Evolutionary conservation across 2,113 vertebrate species (phyloP).

Genomic region (Struthio camelus): DNA sequence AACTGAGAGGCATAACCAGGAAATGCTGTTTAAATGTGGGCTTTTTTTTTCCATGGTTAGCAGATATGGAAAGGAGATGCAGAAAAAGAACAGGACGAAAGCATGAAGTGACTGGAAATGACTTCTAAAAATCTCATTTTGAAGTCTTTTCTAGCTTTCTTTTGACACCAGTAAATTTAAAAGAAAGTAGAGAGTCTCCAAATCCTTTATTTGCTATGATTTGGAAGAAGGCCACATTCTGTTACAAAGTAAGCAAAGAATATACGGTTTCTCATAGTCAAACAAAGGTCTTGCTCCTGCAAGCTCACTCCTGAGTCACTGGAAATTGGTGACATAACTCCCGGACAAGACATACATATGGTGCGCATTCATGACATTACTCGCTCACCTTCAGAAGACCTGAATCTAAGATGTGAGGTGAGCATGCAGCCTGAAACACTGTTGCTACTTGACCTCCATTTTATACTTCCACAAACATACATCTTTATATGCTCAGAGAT

Average conservation of each 20-base stretch:
- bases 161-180: not conserved
- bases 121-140: not conserved
- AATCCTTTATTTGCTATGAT: not conserved
- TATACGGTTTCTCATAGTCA: not conserved
- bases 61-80: not conserved
- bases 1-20: not conserved
- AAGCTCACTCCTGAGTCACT: not conserved
- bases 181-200: not conserved
- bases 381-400: rapidly evolving
- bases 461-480: not conserved
- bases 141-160: not conserved
- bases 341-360: not conserved
- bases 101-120: not conserved
- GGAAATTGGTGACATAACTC: not conserved
- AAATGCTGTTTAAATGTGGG: not conserved
- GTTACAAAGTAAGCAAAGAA: rapidly evolving
- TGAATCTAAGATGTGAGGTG: not conserved
- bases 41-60: not conserved
- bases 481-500: not conserved
- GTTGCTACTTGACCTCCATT: not conserved
- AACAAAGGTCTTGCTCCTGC: not conserved
- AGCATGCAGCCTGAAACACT: not conserved
- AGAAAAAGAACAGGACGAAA: not conserved
- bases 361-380: not conserved
- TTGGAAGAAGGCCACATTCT: not conserved